Percentiles rank a stretch among this genome's conserved stretches.
Evolutionary conservation across 2,797 vertebrate genomes (phyloP).

Genomic region (Pristis pectinata): DNA sequence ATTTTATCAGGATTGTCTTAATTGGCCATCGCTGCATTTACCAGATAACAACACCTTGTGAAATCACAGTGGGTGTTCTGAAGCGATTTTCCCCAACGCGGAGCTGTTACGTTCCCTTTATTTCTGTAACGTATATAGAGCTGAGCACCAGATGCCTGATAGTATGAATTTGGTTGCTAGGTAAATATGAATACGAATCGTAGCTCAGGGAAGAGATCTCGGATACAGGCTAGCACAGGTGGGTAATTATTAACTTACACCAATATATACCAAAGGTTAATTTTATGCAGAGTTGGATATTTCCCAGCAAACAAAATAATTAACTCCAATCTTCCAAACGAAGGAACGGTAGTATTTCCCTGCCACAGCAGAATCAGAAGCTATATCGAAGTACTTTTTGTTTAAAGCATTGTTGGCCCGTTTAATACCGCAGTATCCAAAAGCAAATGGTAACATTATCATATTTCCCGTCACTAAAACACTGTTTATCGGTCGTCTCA

Average conservation of each 20-base stretch:
- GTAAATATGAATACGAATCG: slow-evolving; percentile 13
- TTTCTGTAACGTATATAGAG: slow-evolving; percentile 1
- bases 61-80: too few relatives aligned
- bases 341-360: neutral
- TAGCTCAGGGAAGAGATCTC: neutral
- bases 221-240: neutral
- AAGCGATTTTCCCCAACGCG: neutral
- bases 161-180: slow-evolving; percentile 8
- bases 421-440: neutral
- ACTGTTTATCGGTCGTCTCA: neutral
- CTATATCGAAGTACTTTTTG: neutral
- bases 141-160: neutral
- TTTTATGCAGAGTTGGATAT: neutral
- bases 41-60: neutral
- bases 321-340: neutral
- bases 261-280: neutral
- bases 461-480: neutral
- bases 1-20: neutral
- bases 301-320: neutral
- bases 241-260: slow-evolving; percentile 8
- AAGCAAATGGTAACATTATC: neutral
- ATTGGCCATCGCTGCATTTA: neutral
- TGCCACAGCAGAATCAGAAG: neutral
- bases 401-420: neutral
- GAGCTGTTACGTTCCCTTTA: slow-evolving; percentile 1